phyloP scores from a whole-genome alignment of 2,113 vertebrate genomes.

The Bubo bubo region DNA sequence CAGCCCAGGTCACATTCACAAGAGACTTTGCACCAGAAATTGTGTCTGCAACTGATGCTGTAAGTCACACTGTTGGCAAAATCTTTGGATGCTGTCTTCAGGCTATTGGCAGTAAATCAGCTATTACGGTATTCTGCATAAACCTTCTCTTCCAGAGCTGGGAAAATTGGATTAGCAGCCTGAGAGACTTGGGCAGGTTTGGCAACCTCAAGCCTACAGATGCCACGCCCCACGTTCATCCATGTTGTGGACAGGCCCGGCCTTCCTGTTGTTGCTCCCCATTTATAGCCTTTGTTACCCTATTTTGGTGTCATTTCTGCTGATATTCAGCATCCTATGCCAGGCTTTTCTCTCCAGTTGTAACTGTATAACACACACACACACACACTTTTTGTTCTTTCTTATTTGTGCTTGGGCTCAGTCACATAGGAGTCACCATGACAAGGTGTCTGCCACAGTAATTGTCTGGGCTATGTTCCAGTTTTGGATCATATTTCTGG shows the following conservation, averaged over 20 bases:
- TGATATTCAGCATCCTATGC: background rate
- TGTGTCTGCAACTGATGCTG: rapidly evolving
- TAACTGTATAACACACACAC: background rate
- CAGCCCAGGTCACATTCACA: background rate
- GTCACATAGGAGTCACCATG: background rate
- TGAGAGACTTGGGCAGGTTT: background rate
- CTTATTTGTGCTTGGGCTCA: background rate
- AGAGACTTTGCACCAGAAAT: background rate
- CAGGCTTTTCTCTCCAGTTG: background rate
- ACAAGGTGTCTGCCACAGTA: background rate
- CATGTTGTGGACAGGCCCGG: rapidly evolving
- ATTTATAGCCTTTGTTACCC: background rate
- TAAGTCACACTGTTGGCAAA: background rate
- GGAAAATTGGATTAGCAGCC: background rate
- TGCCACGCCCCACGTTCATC: background rate
- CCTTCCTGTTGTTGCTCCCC: background rate
- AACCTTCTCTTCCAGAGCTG: background rate
- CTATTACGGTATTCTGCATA: rapidly evolving
- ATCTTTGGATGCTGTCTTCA: background rate
- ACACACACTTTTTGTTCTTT: background rate
- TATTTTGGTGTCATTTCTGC: background rate
- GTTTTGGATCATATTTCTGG: background rate
- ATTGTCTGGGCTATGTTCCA: background rate
- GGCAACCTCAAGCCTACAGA: background rate
- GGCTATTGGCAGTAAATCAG: background rate